Conservation (phyloP, 2,113 vertebrate species). For the Leptocoma aspasia region DNA sequence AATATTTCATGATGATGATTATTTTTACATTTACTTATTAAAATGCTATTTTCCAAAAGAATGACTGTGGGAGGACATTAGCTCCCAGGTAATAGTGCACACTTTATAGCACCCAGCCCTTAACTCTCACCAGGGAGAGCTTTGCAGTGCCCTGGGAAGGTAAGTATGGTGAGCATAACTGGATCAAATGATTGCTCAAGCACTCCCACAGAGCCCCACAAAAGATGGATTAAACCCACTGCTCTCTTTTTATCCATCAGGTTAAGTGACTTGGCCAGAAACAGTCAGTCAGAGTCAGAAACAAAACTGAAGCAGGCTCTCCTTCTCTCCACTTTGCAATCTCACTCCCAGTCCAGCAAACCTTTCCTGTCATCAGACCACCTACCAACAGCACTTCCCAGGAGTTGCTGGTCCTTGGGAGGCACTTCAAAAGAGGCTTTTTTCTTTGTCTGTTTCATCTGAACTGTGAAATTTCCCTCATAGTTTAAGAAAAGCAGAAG, state of each 20-base stretch:
- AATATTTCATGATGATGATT: background rate
- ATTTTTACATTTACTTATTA: constrained; percentile 42
- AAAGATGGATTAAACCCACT: background rate
- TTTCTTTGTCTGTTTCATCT: background rate
- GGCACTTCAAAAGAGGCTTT: background rate
- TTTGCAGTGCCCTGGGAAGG: background rate
- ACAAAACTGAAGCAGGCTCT: background rate
- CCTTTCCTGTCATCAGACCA: background rate
- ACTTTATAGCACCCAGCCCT: background rate
- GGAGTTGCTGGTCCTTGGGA: background rate
- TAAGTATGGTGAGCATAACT: background rate
- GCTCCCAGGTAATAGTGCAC: background rate
- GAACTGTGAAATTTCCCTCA: background rate
- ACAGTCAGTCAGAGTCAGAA: background rate
- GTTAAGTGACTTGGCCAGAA: constrained; percentile 13
- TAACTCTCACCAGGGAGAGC: background rate
- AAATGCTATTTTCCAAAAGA: constrained; percentile 3
- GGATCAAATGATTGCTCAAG: background rate
- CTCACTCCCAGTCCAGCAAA: background rate
- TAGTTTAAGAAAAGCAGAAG: background rate
- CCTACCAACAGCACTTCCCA: background rate
- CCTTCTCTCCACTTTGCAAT: background rate
- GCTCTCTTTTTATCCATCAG: background rate
- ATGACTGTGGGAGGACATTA: background rate
- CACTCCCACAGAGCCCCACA: background rate